Base-by-base conservation (phyloP, 1,140 invertebrate genomes). In the Nymphalis io region DNA sequence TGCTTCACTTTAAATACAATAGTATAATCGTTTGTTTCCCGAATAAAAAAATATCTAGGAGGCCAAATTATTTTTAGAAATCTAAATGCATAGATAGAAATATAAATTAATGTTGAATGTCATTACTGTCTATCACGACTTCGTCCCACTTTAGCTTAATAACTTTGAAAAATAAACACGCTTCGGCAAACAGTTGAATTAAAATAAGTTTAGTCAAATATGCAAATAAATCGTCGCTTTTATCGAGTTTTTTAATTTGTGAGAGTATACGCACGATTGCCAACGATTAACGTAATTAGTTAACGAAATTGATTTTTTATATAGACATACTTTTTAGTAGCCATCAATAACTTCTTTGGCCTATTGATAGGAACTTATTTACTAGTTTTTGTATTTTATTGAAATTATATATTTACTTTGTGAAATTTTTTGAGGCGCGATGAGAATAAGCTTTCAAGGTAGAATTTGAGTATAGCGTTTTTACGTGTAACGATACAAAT, bases 261-360 rank as follows among this genome's bases (percentile, higher is more conserved):
- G 65, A 68, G 55, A 68, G 58, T 53, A 40, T 55, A 44, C 27
- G 51, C 18, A 60, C 39, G 58, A 68, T 60, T 11, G 46, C 57
- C 27, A 16, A 51, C 65, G 8, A 68, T 68, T 68, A 60, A 68
- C 15, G 65, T 42, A 38, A 68, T 68, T 68, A 60, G 65, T 60
- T 12, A 48, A 57, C 20, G 40, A 48, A 51, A 68, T 60, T 59
- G 42, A 44, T 42, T 57, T 40, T 66, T 57, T 58, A 66, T 44
- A 46, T 48, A 44, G 46, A 20, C 20, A 10, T 51, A 16, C 16
- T 51, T 8, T 20, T 20, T 16, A 20, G 18, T 51, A 20, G 10
- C 6, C 46, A 51, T 20, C 8, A 20, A 51, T 51, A 20, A n/a
- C 15, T 46, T 46, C 16, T 3, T 5, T n/a, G 2, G 6, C 16